Percentiles rank a stretch among this genome's conserved stretches.
These are phyloP conservation scores for Drosophila rellima DNA, from an alignment of 2,888 invertebrate species.

Conservation along the genomic window DNA sequence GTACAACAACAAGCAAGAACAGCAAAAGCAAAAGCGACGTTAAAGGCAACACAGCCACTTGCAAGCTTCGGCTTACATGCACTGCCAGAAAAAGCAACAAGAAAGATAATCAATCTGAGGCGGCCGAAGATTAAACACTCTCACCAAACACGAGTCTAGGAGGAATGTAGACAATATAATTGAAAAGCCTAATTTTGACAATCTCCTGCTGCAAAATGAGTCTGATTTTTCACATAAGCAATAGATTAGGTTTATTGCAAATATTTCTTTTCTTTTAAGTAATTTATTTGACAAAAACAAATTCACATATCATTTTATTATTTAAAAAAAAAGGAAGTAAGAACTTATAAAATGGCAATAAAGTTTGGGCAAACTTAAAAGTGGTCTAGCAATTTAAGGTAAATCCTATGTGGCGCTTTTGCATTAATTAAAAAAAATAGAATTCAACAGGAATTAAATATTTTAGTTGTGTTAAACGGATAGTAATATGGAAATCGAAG, in stretches of 20 bases:
- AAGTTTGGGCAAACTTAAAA: neutral
- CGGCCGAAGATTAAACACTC: constrained; percentile 24
- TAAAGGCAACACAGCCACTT: constrained; percentile 60
- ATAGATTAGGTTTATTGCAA: no score
- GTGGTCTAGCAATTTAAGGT: neutral
- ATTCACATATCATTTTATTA: no score
- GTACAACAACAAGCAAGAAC: constrained; percentile 40
- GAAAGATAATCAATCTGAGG: neutral
- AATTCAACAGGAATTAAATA: neutral
- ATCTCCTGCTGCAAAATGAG: neutral
- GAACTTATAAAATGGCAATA: neutral
- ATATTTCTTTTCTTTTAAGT: no score
- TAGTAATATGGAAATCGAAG: neutral
- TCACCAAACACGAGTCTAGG: neutral
- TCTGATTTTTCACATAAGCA: neutral
- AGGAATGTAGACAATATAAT: neutral
- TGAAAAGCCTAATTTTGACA: neutral
- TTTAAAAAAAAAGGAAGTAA: neutral
- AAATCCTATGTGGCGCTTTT: neutral
- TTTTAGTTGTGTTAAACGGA: neutral
- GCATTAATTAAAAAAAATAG: neutral
- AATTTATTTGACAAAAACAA: no score
- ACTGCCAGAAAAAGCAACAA: constrained; percentile 48
- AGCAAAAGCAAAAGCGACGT: constrained; percentile 34
- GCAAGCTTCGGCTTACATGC: constrained; percentile 51